These are phyloP conservation scores for Lytechinus variegatus DNA, from an alignment of 35 echinoderm and acorn worm species.

Conservation along the genomic window DNA sequence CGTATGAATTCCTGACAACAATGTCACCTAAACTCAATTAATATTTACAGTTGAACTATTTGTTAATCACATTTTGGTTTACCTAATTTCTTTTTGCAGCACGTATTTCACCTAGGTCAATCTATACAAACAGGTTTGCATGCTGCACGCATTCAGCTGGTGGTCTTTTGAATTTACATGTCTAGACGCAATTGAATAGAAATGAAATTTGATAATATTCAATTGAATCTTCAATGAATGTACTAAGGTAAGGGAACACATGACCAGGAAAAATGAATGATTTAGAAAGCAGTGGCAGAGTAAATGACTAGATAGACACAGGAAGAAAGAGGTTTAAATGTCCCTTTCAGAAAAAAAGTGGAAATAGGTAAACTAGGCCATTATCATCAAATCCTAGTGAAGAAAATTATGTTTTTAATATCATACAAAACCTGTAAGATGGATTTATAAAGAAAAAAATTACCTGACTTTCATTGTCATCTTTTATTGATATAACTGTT, in stretches of 20 bases:
- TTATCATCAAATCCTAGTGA: too few species aligned
- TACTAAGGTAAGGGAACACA: background rate
- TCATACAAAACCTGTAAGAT: too few species aligned
- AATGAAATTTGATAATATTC: background rate
- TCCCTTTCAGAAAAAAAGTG: too few species aligned
- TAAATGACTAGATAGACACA: background rate
- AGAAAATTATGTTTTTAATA: too few species aligned
- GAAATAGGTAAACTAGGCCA: too few species aligned
- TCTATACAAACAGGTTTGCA: background rate
- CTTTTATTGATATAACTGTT: too few species aligned
- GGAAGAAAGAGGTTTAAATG: background rate
- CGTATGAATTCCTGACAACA: too few species aligned
- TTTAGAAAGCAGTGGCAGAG: background rate
- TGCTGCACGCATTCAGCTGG: background rate
- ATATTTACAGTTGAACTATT: too few species aligned
- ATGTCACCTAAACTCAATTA: too few species aligned
- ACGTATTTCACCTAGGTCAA: background rate
- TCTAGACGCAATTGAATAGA: background rate
- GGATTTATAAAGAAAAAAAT: too few species aligned
- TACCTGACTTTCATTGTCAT: too few species aligned
- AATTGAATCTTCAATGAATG: background rate
- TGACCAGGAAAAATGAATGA: background rate
- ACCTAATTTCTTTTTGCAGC: background rate
- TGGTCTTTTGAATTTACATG: background rate
- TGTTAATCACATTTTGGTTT: background rate